phyloP scores from a whole-genome alignment of 2,797 vertebrate species.

The Petrocephalus sullivani region DNA sequence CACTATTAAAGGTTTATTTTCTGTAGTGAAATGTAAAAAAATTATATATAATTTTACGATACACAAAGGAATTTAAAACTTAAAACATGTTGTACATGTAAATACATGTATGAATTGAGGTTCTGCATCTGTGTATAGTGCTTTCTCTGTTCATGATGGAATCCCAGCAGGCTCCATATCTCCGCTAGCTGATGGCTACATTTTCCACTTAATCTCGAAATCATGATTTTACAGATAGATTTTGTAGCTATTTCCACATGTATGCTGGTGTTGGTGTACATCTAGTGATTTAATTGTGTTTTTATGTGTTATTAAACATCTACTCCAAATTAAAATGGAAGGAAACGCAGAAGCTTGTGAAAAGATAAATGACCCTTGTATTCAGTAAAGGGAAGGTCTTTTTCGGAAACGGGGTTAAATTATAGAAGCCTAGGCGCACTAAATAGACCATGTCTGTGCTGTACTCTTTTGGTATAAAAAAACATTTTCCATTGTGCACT shows the following conservation, averaged over 20 bases:
- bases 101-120: neutral
- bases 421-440: slow-evolving; percentile 49
- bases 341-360: neutral
- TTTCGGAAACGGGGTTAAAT: slow-evolving; percentile 33
- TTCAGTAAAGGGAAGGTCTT: neutral
- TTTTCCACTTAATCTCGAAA: neutral
- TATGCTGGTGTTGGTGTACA: neutral
- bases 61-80: neutral
- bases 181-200: neutral
- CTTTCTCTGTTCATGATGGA: neutral
- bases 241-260: neutral
- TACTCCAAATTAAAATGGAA: neutral
- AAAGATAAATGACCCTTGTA: neutral
- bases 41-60: neutral
- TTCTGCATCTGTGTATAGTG: neutral
- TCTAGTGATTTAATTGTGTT: neutral
- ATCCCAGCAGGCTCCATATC: neutral
- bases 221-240: neutral
- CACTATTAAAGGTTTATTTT: neutral
- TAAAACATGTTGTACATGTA: neutral
- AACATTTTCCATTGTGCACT: slow-evolving; percentile 35
- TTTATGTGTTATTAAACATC: neutral
- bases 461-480: slow-evolving; percentile 50
- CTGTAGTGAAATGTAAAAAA: neutral
- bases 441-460: slow-evolving; percentile 51